Conservation (phyloP, 2,888 invertebrate genomes). For the Acanthoscelides obtectus region DNA sequence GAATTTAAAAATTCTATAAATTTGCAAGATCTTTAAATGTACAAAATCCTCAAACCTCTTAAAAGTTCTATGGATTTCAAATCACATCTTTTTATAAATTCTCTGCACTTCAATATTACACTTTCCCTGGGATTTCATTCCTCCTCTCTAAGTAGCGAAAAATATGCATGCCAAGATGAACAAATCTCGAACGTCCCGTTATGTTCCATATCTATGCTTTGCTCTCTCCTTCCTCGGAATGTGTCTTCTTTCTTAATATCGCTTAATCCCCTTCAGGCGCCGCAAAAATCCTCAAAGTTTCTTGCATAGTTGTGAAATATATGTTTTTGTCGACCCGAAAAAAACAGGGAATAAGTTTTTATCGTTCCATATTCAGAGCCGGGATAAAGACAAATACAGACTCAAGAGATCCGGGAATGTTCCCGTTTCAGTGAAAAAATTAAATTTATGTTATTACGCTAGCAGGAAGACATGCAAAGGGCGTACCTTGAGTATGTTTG, state of each 20-base stretch:
- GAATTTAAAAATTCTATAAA: too few relatives aligned
- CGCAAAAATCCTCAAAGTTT: neutral
- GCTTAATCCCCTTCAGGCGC: neutral
- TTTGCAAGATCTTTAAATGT: too few relatives aligned
- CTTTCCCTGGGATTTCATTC: too few relatives aligned
- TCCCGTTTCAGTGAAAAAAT: neutral
- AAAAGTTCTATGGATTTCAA: too few relatives aligned
- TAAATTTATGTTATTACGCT: neutral
- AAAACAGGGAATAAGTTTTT: neutral
- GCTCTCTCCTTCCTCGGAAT: neutral
- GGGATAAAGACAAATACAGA: neutral
- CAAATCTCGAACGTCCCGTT: neutral
- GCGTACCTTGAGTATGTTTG: too few relatives aligned
- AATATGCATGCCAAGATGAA: neutral
- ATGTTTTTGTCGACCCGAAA: neutral
- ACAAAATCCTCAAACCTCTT: too few relatives aligned
- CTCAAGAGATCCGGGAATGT: neutral
- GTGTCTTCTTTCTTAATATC: neutral
- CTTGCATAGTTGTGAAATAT: neutral
- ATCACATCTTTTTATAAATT: too few relatives aligned
- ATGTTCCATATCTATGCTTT: neutral
- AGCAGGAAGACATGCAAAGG: neutral
- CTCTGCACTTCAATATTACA: too few relatives aligned
- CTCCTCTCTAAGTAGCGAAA: neutral
- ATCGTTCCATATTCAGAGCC: neutral